Conservation (phyloP, 1,140 invertebrate species). For the Rhynchophorus ferrugineus region DNA sequence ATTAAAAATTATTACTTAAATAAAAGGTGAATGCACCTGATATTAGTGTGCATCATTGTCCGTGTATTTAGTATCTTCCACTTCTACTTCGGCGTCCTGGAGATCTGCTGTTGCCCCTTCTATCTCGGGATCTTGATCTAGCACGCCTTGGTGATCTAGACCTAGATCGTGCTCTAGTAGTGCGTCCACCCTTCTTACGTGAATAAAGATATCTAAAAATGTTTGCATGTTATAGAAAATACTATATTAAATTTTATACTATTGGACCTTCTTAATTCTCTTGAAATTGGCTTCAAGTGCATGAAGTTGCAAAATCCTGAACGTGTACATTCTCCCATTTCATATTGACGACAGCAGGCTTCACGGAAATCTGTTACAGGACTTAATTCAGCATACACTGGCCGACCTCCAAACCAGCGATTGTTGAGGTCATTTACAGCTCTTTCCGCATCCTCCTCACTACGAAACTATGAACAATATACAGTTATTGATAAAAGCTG, state of each 20-base stretch:
- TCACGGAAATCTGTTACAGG: slow-evolving; percentile 98
- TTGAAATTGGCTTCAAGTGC: slow-evolving; percentile 97
- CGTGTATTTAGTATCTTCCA: slow-evolving; percentile 45
- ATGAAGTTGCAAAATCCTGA: slow-evolving; percentile 99
- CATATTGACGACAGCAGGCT: slow-evolving; percentile 98
- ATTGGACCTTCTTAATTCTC: slow-evolving; percentile 84
- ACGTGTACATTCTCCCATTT: slow-evolving; percentile 97
- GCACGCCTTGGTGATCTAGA: slow-evolving; percentile 41
- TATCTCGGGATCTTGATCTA: slow-evolving; percentile 41
- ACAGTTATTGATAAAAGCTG: not conserved
- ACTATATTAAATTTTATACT: slow-evolving; percentile 1
- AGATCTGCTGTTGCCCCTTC: slow-evolving; percentile 37
- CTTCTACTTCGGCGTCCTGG: slow-evolving; percentile 44
- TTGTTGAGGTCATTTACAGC: slow-evolving; percentile 96
- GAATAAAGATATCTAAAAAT: slow-evolving; percentile 52
- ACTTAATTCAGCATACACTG: slow-evolving; percentile 95
- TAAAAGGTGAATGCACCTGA: too few relatives aligned
- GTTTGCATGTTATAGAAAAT: not conserved
- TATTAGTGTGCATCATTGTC: too few relatives aligned
- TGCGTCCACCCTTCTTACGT: slow-evolving; percentile 43
- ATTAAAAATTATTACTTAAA: too few relatives aligned
- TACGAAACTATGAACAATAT: slow-evolving; percentile 66
- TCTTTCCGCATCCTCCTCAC: slow-evolving; percentile 96
- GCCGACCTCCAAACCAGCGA: slow-evolving; percentile 97
- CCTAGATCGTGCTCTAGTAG: slow-evolving; percentile 38